These are phyloP conservation scores for Dexiosoma caninum DNA, from an alignment of 2,888 invertebrate species.

Conservation along the genomic window DNA sequence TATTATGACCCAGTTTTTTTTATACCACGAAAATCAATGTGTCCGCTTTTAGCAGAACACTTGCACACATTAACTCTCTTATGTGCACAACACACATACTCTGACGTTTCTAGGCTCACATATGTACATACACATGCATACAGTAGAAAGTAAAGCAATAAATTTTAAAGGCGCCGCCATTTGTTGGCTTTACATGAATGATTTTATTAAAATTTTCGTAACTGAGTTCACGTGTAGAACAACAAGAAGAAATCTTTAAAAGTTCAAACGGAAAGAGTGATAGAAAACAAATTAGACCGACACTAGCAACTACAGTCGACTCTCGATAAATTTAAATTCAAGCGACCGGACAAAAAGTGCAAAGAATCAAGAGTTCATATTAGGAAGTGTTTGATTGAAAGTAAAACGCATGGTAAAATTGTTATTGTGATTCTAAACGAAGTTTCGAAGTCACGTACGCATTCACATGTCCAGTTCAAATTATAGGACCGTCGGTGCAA, in stretches of 20 bases:
- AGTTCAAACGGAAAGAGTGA: background rate
- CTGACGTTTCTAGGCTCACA: background rate
- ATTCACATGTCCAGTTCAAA: too few species aligned
- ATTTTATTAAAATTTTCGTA: conserved; percentile 12
- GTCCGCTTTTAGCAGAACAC: conserved; percentile 20
- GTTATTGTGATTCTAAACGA: too few species aligned
- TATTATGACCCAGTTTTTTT: conserved; percentile 66
- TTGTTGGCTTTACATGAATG: conserved; percentile 7
- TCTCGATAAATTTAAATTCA: too few species aligned
- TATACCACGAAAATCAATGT: conserved; percentile 65
- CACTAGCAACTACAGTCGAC: background rate
- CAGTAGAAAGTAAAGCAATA: background rate
- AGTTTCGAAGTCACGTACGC: too few species aligned
- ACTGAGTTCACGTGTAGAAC: background rate
- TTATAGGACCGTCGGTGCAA: too few species aligned
- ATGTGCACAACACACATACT: background rate
- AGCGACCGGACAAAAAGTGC: too few species aligned
- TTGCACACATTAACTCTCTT: background rate
- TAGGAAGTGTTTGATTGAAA: too few species aligned
- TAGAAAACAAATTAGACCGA: background rate
- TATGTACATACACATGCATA: too few species aligned
- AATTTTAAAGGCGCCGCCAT: conserved; percentile 19
- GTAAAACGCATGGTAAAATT: too few species aligned
- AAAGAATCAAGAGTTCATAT: too few species aligned
- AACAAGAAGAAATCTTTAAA: background rate